phyloP scores from a whole-genome alignment of 2,797 vertebrate species.

The Gadopsis marmoratus region DNA sequence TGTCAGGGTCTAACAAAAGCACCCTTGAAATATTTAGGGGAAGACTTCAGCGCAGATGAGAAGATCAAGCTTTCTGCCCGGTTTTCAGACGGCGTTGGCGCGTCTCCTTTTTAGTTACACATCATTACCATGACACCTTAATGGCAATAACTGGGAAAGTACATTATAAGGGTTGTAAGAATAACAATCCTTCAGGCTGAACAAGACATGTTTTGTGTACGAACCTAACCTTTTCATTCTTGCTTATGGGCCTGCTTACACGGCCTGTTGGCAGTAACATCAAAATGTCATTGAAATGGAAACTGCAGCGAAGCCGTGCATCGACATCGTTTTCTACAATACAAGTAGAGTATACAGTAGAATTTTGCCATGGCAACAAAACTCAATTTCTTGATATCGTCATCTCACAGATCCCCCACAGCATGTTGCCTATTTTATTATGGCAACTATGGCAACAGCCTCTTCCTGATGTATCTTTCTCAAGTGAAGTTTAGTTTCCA shows the following conservation, averaged over 20 bases:
- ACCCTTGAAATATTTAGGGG: conserved; percentile 50
- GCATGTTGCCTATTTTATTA: background rate
- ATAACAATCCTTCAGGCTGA: background rate
- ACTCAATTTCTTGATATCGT: background rate
- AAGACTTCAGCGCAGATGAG: conserved; percentile 19
- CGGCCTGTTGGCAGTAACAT: conserved; percentile 12
- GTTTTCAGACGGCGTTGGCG: background rate
- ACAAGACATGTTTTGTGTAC: background rate
- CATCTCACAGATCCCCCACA: background rate
- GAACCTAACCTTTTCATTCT: background rate
- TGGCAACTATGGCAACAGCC: background rate
- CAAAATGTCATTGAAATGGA: conserved; percentile 15
- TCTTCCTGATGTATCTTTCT: background rate
- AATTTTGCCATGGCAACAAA: conserved; percentile 7
- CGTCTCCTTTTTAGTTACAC: background rate
- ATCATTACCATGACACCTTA: conserved; percentile 4
- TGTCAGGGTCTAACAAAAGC: conserved; percentile 41
- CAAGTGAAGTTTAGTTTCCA: background rate
- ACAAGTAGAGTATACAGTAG: background rate
- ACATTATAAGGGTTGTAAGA: background rate
- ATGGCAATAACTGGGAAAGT: conserved; percentile 1
- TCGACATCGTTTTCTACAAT: background rate
- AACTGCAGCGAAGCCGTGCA: background rate
- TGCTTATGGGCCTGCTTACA: background rate
- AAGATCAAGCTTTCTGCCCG: conserved; percentile 26